phyloP scores from a whole-genome alignment of 2,888 invertebrate species.

The Patella depressa region DNA sequence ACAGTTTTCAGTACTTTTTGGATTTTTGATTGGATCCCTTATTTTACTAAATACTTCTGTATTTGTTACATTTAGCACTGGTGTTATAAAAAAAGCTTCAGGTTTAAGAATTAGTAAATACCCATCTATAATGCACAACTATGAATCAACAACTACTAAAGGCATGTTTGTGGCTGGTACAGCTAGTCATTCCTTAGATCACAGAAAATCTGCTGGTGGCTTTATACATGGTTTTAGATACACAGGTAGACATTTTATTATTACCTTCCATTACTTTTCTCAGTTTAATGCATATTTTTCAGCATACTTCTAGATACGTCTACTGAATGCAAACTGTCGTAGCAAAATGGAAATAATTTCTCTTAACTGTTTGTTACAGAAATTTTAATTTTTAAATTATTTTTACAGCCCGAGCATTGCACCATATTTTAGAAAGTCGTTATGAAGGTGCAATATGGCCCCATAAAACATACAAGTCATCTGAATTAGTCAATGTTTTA shows the following conservation, averaged over 20 bases:
- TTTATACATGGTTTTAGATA: slow-evolving; percentile 74
- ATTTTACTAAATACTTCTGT: neutral
- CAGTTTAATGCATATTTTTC: too few species aligned
- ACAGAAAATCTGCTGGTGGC: slow-evolving; percentile 72
- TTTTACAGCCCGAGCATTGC: slow-evolving; percentile 68
- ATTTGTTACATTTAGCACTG: neutral
- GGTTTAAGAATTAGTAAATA: slow-evolving; percentile 59
- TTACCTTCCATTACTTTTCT: too few species aligned
- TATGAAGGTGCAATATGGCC: slow-evolving; percentile 72
- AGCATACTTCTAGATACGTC: too few species aligned
- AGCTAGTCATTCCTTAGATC: slow-evolving; percentile 71
- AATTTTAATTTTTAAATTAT: slow-evolving; percentile 8
- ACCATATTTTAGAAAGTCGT: slow-evolving; percentile 69
- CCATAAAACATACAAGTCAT: slow-evolving; percentile 45
- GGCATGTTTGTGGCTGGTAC: slow-evolving; percentile 71
- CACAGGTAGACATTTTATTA: slow-evolving; percentile 66
- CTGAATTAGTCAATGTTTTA: slow-evolving; percentile 64
- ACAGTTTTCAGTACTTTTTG: too few species aligned
- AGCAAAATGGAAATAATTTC: neutral
- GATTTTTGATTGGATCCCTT: too few species aligned
- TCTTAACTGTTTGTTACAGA: neutral
- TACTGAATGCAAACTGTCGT: too few species aligned
- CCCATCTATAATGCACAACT: slow-evolving; percentile 68
- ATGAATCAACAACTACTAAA: slow-evolving; percentile 66
- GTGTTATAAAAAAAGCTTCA: slow-evolving; percentile 3